Conservation (phyloP, 2,797 vertebrate genomes). For the Acipenser ruthenus region DNA sequence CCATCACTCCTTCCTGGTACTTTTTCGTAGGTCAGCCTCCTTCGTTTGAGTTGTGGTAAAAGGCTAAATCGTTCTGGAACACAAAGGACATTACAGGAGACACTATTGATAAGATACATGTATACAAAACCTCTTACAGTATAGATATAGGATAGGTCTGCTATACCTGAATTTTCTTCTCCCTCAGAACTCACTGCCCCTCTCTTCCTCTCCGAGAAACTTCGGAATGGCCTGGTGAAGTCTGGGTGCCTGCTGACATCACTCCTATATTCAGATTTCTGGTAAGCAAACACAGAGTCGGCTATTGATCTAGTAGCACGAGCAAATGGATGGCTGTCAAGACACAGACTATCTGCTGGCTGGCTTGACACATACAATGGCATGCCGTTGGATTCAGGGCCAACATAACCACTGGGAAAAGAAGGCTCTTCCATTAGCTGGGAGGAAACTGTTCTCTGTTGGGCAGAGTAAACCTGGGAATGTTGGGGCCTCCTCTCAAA, state of each 20-base stretch:
- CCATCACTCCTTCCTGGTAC: conserved; percentile 81
- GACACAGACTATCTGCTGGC: conserved; percentile 15
- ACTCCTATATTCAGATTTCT: not conserved
- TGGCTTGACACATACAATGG: conserved; percentile 12
- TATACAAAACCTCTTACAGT: too few species aligned
- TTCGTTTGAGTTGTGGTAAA: conserved; percentile 59
- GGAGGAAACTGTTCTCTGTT: too few species aligned
- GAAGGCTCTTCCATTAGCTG: too few species aligned
- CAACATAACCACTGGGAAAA: too few species aligned
- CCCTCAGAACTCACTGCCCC: conserved; percentile 20
- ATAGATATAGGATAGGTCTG: not conserved
- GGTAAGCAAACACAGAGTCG: not conserved
- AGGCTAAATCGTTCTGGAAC: conserved; percentile 30
- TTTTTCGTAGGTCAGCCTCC: conserved; percentile 69
- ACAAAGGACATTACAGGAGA: too few species aligned
- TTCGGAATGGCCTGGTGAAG: conserved; percentile 34
- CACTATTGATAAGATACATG: too few species aligned
- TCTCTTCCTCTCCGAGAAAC: conserved; percentile 51
- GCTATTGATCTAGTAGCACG: not conserved
- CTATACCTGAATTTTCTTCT: conserved; percentile 17
- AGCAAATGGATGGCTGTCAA: not conserved
- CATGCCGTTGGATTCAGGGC: too few species aligned
- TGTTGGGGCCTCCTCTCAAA: too few species aligned
- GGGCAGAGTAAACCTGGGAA: too few species aligned
- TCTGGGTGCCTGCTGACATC: not conserved